phyloP scores from a whole-genome alignment of 2,113 vertebrate species.

The Lophius piscatorius region DNA sequence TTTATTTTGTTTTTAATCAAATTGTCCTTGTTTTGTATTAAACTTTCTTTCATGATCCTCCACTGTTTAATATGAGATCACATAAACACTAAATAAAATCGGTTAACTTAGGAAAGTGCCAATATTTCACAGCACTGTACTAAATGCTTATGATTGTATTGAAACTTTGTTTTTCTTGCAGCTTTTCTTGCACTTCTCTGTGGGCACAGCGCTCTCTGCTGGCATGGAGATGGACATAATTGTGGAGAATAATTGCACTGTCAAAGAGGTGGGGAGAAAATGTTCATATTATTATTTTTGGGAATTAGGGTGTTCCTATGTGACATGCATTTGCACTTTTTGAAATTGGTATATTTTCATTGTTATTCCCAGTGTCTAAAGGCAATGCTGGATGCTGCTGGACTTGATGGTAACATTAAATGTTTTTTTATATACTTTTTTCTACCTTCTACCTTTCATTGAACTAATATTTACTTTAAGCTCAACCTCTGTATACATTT shows the following conservation, averaged over 20 bases:
- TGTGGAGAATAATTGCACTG: constrained; percentile 84
- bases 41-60: too few species aligned
- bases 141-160: constrained; percentile 28
- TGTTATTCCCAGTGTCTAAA: constrained; percentile 85
- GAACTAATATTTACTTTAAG: background rate
- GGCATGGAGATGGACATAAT: constrained; percentile 87
- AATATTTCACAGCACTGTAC: too few species aligned
- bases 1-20: too few species aligned
- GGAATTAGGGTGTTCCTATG: background rate
- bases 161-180: constrained; percentile 56
- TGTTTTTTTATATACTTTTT: background rate
- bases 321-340: background rate
- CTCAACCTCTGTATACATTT: background rate
- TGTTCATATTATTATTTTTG: background rate
- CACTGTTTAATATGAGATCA: too few species aligned
- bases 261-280: constrained; percentile 81
- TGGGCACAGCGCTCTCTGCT: constrained; percentile 78
- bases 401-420: constrained; percentile 83
- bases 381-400: constrained; percentile 84
- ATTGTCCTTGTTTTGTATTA: too few species aligned
- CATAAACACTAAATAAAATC: too few species aligned
- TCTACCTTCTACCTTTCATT: too few species aligned
- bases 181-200: constrained; percentile 88
- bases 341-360: background rate
- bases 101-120: too few species aligned